Conservation (phyloP, 2,888 invertebrate genomes). For the Notodonta dromedarius region DNA sequence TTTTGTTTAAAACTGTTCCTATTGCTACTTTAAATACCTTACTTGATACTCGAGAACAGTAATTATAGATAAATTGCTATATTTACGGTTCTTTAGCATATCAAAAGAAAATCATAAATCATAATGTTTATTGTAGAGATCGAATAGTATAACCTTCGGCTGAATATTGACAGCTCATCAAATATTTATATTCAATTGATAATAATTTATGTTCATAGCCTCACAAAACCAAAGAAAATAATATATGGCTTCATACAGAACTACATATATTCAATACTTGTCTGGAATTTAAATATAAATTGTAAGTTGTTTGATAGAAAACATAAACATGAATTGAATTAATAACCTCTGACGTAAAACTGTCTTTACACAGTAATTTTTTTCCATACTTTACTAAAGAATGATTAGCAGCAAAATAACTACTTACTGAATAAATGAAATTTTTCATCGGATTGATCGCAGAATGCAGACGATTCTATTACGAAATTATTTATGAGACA, state of each 20-base stretch:
- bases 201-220: slow-evolving; percentile 14
- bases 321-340: background rate
- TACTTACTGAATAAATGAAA: background rate
- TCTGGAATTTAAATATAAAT: no score
- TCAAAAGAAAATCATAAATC: slow-evolving; percentile 41
- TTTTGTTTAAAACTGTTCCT: slow-evolving; percentile 64
- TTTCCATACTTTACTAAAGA: no score
- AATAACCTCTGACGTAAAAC: background rate
- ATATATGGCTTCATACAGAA: no score
- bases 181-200: slow-evolving; percentile 28
- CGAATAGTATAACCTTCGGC: slow-evolving; percentile 13
- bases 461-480: background rate
- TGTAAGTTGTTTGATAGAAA: slow-evolving; percentile 2
- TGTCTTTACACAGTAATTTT: no score
- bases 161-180: slow-evolving; percentile 31
- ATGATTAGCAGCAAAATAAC: no score
- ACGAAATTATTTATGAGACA: no score
- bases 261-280: no score
- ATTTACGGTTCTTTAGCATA: slow-evolving; percentile 27
- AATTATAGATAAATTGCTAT: slow-evolving; percentile 1
- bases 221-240: background rate
- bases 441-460: background rate
- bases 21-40: slow-evolving; percentile 43
- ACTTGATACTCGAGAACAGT: background rate
- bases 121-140: slow-evolving; percentile 22